phyloP scores from a whole-genome alignment of 2,888 invertebrate species.

The Opisthograptis luteolata region DNA sequence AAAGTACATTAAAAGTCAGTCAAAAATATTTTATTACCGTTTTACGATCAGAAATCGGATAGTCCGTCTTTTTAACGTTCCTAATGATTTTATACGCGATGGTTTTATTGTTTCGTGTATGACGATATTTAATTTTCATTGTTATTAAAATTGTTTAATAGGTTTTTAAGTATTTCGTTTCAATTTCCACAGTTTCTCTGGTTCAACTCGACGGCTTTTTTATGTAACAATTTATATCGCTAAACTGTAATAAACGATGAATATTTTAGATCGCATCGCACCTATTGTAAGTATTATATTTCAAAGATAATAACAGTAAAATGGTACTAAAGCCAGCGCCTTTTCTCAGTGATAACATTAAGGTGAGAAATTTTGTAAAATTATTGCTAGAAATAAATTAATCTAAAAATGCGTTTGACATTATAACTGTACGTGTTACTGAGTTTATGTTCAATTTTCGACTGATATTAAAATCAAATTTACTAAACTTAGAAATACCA shows the following conservation, averaged over 20 bases:
- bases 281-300: slow-evolving; percentile 9
- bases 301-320: slow-evolving; percentile 3
- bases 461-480: no score
- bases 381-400: no score
- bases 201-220: slow-evolving; percentile 15
- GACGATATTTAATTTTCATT: slow-evolving; percentile 68
- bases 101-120: slow-evolving; percentile 50
- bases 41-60: slow-evolving; percentile 79
- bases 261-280: slow-evolving; percentile 21
- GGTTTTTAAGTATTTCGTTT: slow-evolving; percentile 39
- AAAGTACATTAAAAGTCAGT: slow-evolving; percentile 69
- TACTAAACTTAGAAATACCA: no score
- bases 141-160: slow-evolving; percentile 46
- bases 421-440: no score
- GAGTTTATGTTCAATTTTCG: no score
- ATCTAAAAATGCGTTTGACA: no score
- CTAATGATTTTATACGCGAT: slow-evolving; percentile 57
- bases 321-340: slow-evolving; percentile 2
- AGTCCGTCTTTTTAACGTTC: slow-evolving; percentile 67
- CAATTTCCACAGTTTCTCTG: slow-evolving; percentile 24
- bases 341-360: not conserved
- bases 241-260: slow-evolving; percentile 25
- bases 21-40: slow-evolving; percentile 64
- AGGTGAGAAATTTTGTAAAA: no score
- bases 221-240: slow-evolving; percentile 20